Evolutionary conservation across 2,113 vertebrate species (phyloP), one percentile per base, ranked within the genome.

Genomic region (Dermatemys mawii): DNA sequence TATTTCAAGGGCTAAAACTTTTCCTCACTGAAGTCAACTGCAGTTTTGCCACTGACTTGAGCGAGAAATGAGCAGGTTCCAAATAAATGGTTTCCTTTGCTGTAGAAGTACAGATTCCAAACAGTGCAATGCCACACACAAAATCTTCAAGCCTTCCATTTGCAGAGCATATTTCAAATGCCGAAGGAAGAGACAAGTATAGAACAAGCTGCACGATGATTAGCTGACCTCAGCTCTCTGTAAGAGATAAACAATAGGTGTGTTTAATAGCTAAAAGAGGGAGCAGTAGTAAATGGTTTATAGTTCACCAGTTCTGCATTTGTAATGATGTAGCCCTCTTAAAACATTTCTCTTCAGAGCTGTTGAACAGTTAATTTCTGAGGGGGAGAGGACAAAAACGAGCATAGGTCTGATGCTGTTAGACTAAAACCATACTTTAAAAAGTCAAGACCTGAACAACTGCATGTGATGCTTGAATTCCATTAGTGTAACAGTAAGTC

Each of bases 401-500:
- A 89, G 17, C 26, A 35, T 57, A 86, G 81, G 84, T 94, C 90
- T 94, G 86, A 85, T 80, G 32, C 80, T 89, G 81, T 92, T 96
- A 87, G 78, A 90, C 84, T 92, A 91, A 88, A 96, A 97, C 88
- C 75, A 93, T 86, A 90, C 89, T 89, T 89, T 90, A 92, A 93
- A 55, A 93, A 95, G 93, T 84, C 90, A 93, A 93, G 90, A 92
- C 84, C 63, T 0, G 0, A 95, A 95, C 91, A 96, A 93, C 86
- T 94, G 91, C 88, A 94, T 79, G 92, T 84, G 83, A 83, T 81
- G 78, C 88, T 88, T 93, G 83, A 90, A 96, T 93, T 93, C 54
- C 81, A 87, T 80, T 29, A 14, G 17, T 24, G 11, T 82, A 89
- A 86, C 81, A 94, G 91, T 80, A 95, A 60, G 79, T 50, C 86